phyloP scores from a whole-genome alignment of 2,797 vertebrate genomes.

The Sebastes oblongus region DNA sequence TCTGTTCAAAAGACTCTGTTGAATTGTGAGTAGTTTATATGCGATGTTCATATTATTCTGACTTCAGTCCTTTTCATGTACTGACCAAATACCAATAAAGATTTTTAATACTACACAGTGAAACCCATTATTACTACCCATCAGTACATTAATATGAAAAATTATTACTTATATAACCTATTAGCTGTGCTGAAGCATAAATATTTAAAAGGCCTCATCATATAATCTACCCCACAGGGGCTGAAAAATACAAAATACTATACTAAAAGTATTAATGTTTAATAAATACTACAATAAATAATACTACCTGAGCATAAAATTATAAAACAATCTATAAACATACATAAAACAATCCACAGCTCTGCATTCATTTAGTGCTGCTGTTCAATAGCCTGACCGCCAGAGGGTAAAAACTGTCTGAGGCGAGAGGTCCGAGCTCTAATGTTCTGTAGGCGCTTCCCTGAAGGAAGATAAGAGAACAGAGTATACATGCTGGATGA shows the following conservation, averaged over 20 bases:
- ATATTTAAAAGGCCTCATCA: neutral
- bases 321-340: too few species aligned
- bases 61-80: conserved; percentile 99
- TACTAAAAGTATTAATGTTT: neutral
- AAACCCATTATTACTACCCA: conserved; percentile 49
- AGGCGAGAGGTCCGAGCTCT: too few species aligned
- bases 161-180: neutral
- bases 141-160: neutral
- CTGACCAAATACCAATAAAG: conserved; percentile 99
- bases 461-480: too few species aligned
- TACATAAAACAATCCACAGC: too few species aligned
- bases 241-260: neutral
- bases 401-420: too few species aligned
- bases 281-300: too few species aligned
- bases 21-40: conserved; percentile 95
- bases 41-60: conserved; percentile 97
- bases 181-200: neutral
- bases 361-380: neutral
- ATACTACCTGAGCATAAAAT: too few species aligned
- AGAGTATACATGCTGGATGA: too few species aligned
- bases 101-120: conserved; percentile 91
- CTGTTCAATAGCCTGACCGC: too few species aligned
- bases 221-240: neutral
- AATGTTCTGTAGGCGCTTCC: too few species aligned
- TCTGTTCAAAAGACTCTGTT: conserved; percentile 87